Evolutionary conservation across 2,113 vertebrate genomes (phyloP), one percentile per base, ranked within the genome.

Genomic region (Forbesichthys papilliferus): DNA sequence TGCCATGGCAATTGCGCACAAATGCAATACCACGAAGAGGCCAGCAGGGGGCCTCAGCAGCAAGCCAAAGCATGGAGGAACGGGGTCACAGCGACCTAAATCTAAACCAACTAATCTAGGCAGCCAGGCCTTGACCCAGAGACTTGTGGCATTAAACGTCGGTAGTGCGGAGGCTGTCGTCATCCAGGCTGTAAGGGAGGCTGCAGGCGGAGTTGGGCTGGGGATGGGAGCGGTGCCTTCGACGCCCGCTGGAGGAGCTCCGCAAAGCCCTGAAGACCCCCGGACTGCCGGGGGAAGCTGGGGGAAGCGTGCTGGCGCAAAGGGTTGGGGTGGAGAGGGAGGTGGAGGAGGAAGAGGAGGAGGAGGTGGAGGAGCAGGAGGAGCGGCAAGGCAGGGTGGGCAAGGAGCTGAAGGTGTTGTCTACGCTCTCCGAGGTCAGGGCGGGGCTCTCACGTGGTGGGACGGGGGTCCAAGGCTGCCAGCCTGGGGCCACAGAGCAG

Each of bases 381-480:
- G 88, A 86, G 54, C 85, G 86, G 1, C 83, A 90, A 14, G 91
- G 87, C 74, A 89, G 64, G 13, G 83, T 84, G 16, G 88, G 82
- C 56, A 88, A 66, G 3, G 88, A 75, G 84, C 74, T 84, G 70
- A 92, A 93, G 0, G 74, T n/a, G 10, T 82, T 66, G 11, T 92
- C 90, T 5, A 77, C 76, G 3, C 86, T 87, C 46, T 87, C 88
- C 8, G 48, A 74, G 8, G 79, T 73, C 58, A 75, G 6, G 66
- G 75, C 54, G 61, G 73, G 68, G 6, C 74, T 57, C 48, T 84
- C 84, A 3, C 86, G 60, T 0, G 58, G 51, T 0, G 90, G 91
- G 12, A 93, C 86, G 0, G 93, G 92, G 3, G 90, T 93, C 93
- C 93, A 94, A 5, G 93, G 93, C 84, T 94, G 93, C 93, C 93